Conservation (phyloP, 2,888 invertebrate genomes). For the Eristalis intricaria region DNA sequence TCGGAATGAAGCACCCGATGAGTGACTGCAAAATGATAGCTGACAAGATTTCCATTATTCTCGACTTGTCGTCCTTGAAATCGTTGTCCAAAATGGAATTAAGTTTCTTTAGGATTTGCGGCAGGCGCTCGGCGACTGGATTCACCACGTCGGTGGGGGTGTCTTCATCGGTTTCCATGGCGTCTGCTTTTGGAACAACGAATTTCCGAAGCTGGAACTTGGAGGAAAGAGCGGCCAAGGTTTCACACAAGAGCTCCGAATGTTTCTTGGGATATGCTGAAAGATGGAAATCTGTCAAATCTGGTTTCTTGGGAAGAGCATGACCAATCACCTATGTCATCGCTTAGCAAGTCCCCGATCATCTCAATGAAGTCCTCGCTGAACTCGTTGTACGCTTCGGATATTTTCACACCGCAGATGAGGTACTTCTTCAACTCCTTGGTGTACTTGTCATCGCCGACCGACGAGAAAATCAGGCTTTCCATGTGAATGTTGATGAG, state of each 20-base stretch:
- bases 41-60: constrained; percentile 88
- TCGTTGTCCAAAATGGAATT: constrained; percentile 77
- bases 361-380: constrained; percentile 86
- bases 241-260: constrained; percentile 85
- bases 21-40: constrained; percentile 92
- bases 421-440: constrained; percentile 79
- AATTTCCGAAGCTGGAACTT: constrained; percentile 80
- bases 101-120: constrained; percentile 78
- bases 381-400: constrained; percentile 85
- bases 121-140: constrained; percentile 76
- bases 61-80: constrained; percentile 80
- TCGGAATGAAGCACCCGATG: constrained; percentile 86
- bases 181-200: constrained; percentile 70
- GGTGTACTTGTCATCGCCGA: constrained; percentile 77
- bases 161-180: constrained; percentile 76
- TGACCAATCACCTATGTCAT: constrained; percentile 75
- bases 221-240: constrained; percentile 88
- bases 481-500: constrained; percentile 80
- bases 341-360: constrained; percentile 82
- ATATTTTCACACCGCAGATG: constrained; percentile 87
- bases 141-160: constrained; percentile 46
- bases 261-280: constrained; percentile 77
- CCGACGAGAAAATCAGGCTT: constrained; percentile 79
- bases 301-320: background rate
- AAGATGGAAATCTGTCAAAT: background rate